A percentile compares a stretch with the other conserved stretches of the same genome.
Evolutionary conservation across 2,113 vertebrate species (phyloP).

Genomic region (Egretta garzetta): DNA sequence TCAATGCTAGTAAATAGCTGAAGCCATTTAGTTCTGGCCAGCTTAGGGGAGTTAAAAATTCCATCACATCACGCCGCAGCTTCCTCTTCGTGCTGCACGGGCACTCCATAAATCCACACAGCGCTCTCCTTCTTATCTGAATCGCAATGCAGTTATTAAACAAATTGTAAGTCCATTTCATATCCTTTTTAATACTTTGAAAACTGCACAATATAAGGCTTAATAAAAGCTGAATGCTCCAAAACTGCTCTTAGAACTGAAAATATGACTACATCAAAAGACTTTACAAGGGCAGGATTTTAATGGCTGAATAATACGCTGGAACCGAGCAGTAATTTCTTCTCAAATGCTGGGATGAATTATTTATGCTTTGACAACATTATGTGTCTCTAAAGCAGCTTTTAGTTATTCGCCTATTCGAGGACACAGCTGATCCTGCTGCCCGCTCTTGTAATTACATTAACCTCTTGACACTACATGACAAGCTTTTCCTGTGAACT

Average conservation of each 20-base stretch:
- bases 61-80: background rate
- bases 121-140: conserved; percentile 51
- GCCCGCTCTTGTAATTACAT: conserved; percentile 87
- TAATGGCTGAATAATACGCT: conserved; percentile 84
- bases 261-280: conserved; percentile 80
- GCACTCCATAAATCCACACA: conserved; percentile 36
- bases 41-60: conserved; percentile 43
- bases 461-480: conserved; percentile 86
- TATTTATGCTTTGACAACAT: conserved; percentile 89
- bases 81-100: background rate
- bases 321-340: conserved; percentile 80
- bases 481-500: conserved; percentile 83
- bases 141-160: conserved; percentile 67
- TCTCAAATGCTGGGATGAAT: conserved; percentile 81
- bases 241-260: conserved; percentile 73
- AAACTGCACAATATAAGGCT: conserved; percentile 68
- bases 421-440: conserved; percentile 83
- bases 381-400: conserved; percentile 85
- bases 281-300: conserved; percentile 80
- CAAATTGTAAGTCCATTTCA: conserved; percentile 68
- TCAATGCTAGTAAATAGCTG: background rate
- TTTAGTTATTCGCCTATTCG: conserved; percentile 82
- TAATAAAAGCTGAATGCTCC: conserved; percentile 72
- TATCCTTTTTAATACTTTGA: conserved; percentile 71
- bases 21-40: conserved; percentile 12